These are phyloP conservation scores for Papilio polytes DNA, from an alignment of 1,140 invertebrate species.

Conservation along the genomic window DNA sequence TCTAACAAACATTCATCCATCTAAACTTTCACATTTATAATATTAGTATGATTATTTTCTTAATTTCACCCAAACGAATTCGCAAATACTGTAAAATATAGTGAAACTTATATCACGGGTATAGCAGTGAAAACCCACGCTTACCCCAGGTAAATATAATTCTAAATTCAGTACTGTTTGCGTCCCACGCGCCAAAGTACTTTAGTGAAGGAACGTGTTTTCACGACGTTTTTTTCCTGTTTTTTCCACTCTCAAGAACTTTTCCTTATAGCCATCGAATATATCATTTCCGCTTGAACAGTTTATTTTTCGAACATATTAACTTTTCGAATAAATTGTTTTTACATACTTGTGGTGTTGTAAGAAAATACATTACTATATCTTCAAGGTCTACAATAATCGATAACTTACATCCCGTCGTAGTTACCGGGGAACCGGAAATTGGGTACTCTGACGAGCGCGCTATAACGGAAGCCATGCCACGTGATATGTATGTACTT, in stretches of 20 bases:
- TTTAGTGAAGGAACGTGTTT: neutral
- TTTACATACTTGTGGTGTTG: no score
- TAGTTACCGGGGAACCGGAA: neutral
- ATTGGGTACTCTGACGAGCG: neutral
- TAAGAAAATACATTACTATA: no score
- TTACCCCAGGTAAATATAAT: neutral
- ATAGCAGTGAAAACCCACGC: no score
- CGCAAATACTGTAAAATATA: no score
- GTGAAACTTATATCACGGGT: no score
- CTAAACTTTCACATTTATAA: no score
- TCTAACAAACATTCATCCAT: no score
- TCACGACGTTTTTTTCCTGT: neutral
- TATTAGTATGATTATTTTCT: no score
- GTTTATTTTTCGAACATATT: neutral
- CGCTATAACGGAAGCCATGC: neutral
- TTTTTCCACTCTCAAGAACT: neutral
- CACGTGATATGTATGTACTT: neutral
- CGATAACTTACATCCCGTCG: neutral
- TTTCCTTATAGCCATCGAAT: neutral
- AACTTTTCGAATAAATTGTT: neutral
- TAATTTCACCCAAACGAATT: no score
- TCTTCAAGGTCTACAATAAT: no score
- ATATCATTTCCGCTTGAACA: slow-evolving; percentile 3
- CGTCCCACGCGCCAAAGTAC: neutral
- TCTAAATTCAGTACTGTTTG: slow-evolving; percentile 10